These are phyloP conservation scores for Eilema griseolum DNA, from an alignment of 2,888 invertebrate genomes.

Conservation along the genomic window DNA sequence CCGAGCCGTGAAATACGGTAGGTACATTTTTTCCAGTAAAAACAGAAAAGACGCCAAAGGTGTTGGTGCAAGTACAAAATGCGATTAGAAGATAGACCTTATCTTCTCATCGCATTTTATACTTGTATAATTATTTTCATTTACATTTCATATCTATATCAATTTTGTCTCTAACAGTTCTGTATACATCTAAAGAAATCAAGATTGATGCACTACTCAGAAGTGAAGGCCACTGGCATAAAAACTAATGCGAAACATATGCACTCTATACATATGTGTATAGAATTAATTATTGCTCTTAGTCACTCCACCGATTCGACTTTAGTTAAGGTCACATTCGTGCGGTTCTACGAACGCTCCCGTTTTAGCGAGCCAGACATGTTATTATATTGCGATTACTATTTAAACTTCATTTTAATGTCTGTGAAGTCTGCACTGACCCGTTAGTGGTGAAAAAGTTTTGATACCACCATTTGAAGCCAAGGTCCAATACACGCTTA, in stretches of 20 bases:
- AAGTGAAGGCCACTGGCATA: conserved; percentile 42
- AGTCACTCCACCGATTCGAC: conserved; percentile 62
- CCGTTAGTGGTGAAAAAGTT: conserved; percentile 32
- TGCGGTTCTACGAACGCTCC: conserved; percentile 72
- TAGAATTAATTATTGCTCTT: conserved; percentile 52
- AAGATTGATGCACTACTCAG: conserved; percentile 28
- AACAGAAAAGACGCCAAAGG: no score
- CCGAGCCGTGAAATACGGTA: no score
- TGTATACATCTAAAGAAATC: conserved; percentile 3
- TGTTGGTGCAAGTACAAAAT: no score
- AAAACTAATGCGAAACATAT: conserved; percentile 42
- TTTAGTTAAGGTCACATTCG: conserved; percentile 73
- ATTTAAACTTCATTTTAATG: conserved; percentile 58
- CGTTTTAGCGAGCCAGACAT: conserved; percentile 67
- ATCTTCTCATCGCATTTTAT: no score
- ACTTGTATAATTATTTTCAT: no score
- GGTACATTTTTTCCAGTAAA: no score
- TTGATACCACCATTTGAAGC: conserved; percentile 22
- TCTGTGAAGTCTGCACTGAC: conserved; percentile 39
- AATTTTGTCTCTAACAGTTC: background rate
- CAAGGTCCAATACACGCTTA: conserved; percentile 32
- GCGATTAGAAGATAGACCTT: no score
- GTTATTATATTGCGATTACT: conserved; percentile 75
- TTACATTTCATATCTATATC: no score
- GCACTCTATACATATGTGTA: conserved; percentile 35